Percentiles rank a stretch among this genome's conserved stretches.
These are phyloP conservation scores for Cricetomys ansorgei DNA, from an alignment of 2,113 vertebrate species.

Conservation along the genomic window DNA sequence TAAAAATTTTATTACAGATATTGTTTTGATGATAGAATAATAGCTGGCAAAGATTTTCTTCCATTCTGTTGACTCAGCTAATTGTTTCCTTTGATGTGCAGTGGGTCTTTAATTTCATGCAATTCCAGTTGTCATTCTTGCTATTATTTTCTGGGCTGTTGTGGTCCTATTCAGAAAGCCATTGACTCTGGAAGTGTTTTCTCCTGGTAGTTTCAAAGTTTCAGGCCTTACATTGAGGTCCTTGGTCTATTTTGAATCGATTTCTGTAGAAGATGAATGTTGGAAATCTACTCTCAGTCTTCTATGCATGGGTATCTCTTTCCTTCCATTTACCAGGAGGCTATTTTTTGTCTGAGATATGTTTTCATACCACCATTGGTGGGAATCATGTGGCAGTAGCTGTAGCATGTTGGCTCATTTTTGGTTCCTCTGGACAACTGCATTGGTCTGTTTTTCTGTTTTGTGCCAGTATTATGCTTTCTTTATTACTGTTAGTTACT, in stretches of 20 bases:
- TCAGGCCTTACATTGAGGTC: neutral
- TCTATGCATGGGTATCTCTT: neutral
- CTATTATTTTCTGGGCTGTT: neutral
- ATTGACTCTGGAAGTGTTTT: neutral
- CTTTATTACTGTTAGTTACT: neutral
- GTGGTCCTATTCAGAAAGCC: neutral
- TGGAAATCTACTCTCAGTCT: neutral
- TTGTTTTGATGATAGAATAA: neutral
- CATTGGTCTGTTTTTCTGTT: neutral
- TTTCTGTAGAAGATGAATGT: neutral
- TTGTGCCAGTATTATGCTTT: neutral
- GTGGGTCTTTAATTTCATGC: neutral
- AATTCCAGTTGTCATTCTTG: neutral
- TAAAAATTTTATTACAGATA: neutral
- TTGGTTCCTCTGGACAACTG: neutral
- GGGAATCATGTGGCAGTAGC: neutral
- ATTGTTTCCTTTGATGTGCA: neutral
- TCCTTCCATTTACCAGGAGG: neutral
- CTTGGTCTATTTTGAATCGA: neutral
- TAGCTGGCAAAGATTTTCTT: neutral
- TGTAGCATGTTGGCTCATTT: neutral
- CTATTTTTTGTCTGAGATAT: neutral
- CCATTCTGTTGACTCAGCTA: neutral
- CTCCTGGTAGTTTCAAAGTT: neutral
- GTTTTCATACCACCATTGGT: neutral